Base-by-base conservation (phyloP, 1,140 invertebrate species). In the Limonius californicus region DNA sequence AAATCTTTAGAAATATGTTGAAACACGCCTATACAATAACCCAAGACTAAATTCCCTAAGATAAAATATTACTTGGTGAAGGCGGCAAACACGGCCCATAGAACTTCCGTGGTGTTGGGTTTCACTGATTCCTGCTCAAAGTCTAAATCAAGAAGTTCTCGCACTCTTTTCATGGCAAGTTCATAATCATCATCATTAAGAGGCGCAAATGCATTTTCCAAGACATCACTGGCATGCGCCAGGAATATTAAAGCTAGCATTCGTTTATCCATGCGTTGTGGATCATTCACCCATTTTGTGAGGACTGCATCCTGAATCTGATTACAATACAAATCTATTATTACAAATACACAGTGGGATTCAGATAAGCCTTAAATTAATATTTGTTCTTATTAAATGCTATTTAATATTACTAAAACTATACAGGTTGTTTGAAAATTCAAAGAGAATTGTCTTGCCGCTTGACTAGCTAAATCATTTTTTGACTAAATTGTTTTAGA, bases 121-220 rank as follows among this genome's bases (percentile, higher is more conserved):
- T 97, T 94, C 76, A 89, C 85, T 62, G 91, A 86, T 81, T 98
- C 96, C 27, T 89, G 85, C 79, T 99, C 97, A 77, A 97, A 94
- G 78, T 99, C 97, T 54, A 99, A 83, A 74, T 99, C 97, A 54
- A 99, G 84, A 18, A 99, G 83, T 74, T 97, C 92, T 61, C 97
- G 85, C 19, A 99, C 94, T 72, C 97, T 87, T 72, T 95, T 93
- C 88, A 97, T 98, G 43, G 96, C 97, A 62, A 99, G 80, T 81
- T 99, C 97, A 76, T 99, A 99, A 77, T 99, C 97, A 73, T 99
- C 95, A 77, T 99, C 96, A 39, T 94, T 97, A 1, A 99, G 83
- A 1, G 97, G 95, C 16, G 94, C 95, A 81, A 99, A 99, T n/a
- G 98, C 98, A 81, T 99, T 99, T 81, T 99, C 98, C 3, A 99